These are phyloP conservation scores for Drosophila willistoni DNA, from an alignment of 1,140 invertebrate genomes.

Conservation along the genomic window DNA sequence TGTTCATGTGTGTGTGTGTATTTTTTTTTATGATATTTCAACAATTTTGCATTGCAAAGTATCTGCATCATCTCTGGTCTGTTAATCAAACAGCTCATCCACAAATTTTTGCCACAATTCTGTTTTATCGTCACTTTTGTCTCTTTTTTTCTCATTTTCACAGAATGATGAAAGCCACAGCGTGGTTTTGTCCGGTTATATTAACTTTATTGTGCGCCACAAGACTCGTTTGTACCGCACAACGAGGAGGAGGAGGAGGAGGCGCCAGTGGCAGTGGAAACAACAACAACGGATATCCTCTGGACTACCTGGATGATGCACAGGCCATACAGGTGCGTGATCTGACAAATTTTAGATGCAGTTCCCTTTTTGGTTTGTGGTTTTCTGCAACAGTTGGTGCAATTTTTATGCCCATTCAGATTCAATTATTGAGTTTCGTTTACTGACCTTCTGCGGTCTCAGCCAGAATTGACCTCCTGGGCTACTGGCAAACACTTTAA, in stretches of 20 bases:
- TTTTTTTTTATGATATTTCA: conserved; percentile 14
- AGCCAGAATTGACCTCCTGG: not conserved
- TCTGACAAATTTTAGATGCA: not conserved
- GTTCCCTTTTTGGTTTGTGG: conserved; percentile 27
- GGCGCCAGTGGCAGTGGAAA: conserved; percentile 13
- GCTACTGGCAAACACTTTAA: conserved; percentile 8
- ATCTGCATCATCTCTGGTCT: not conserved
- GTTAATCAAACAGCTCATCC: conserved; percentile 30
- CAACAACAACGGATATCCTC: conserved; percentile 69
- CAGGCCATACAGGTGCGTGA: conserved; percentile 72
- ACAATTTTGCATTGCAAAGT: conserved; percentile 25
- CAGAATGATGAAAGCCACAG: conserved; percentile 82
- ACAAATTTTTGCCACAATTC: conserved; percentile 27
- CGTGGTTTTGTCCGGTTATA: conserved; percentile 79
- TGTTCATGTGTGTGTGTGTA: not conserved
- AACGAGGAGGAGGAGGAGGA: conserved; percentile 57
- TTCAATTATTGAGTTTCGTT: conserved; percentile 48
- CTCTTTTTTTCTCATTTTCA: conserved; percentile 42
- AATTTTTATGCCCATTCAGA: conserved; percentile 36
- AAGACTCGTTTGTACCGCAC: conserved; percentile 75
- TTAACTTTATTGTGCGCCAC: conserved; percentile 79
- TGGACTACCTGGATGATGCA: conserved; percentile 71
- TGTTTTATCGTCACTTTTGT: not conserved
- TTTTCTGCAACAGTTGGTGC: conserved; percentile 45
- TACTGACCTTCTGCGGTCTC: conserved; percentile 14